Evolutionary conservation across 2,797 vertebrate species (phyloP).

Genomic region (Natrix natrix): DNA sequence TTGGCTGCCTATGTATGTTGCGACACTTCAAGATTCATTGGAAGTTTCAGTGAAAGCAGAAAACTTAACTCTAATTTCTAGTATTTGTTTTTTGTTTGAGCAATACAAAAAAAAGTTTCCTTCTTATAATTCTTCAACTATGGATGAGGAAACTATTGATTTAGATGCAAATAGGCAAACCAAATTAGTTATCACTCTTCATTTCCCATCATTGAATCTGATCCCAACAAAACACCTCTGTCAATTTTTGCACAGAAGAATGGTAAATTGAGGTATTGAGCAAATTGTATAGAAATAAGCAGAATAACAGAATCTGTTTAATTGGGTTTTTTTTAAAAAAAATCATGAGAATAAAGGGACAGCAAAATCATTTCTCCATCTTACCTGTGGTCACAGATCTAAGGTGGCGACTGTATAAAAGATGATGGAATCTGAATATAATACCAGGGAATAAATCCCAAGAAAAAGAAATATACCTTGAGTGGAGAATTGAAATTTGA

Average conservation of each 20-base stretch:
- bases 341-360: neutral
- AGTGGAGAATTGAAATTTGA: neutral
- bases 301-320: constrained; percentile 4
- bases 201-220: constrained; percentile 30
- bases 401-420: neutral
- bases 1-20: neutral
- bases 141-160: constrained; percentile 23
- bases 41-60: neutral
- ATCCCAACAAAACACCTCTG: constrained; percentile 31
- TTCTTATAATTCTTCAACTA: neutral
- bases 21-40: neutral
- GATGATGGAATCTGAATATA: neutral
- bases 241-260: neutral
- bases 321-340: neutral
- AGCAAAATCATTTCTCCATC: neutral
- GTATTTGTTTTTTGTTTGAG: neutral
- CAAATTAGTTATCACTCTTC: constrained; percentile 8
- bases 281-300: neutral
- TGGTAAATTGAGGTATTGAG: constrained; percentile 18
- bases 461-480: neutral
- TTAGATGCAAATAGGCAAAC: neutral
- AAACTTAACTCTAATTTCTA: neutral
- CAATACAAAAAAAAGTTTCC: neutral
- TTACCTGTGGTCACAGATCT: neutral
- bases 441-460: neutral